Evolutionary conservation across 2,797 vertebrate genomes (phyloP), one percentile per base, ranked within the genome.

Genomic region (Odontamblyopus lacepedii): DNA sequence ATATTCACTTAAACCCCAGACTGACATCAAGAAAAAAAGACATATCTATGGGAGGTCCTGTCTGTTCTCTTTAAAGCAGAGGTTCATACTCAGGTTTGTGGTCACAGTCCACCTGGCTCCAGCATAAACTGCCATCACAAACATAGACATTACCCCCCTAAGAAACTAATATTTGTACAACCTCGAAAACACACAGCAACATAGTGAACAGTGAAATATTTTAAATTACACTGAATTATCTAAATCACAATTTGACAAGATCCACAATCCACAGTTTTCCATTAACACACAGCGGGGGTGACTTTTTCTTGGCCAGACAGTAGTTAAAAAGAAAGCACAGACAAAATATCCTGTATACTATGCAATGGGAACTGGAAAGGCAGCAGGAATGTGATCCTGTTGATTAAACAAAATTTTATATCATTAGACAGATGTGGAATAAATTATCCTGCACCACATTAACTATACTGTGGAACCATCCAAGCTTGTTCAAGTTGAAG

Each of bases 141-240:
- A 57, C 23, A 26, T 26, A 11, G 55, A 57, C 55, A 26, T 26
- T 13, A 26, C n/a, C 9, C 30, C 15, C 6, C 3, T 2, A 65
- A 48, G 55, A 29, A 48, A 29, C 67, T 82, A 19, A 68, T 79
- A 64, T 77, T 79, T 83, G 62, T 57, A 75, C 75, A 85, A 80
- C 78, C 72, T 68, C 9, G 55, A 82, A 69, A 80, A 79, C 76
- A 71, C 64, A 78, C 76, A 70, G 85, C 75, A 76, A 26, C 35
- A 8, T 15, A 5, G 18, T n/a, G 8, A n/a, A 57, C 3, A 57
- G 11, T 57, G 11, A 57, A 57, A 27, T 23, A 26, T 57, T 57
- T 1, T 27, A 12, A 26, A 53, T 6, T 15, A 16, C 44, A 9
- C 35, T 38, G 35, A 15, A 48, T 15, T 48, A 48, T 48, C 44